Conservation (phyloP, 2,113 vertebrate genomes). For the Mustela lutreola region DNA sequence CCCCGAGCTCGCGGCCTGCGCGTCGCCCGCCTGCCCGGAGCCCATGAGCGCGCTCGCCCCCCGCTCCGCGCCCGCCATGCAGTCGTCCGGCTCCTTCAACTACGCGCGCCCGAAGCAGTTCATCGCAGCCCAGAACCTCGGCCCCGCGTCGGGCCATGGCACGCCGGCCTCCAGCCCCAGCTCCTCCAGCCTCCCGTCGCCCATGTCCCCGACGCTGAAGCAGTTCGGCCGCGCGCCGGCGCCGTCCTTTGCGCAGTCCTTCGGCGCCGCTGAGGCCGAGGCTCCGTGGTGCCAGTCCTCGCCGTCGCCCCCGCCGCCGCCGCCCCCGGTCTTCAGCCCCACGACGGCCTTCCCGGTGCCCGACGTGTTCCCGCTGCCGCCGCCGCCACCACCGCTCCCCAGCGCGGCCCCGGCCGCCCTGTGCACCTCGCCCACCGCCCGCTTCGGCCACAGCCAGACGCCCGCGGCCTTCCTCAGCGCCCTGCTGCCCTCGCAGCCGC, state of each 20-base stretch:
- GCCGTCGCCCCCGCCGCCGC: conserved; percentile 95
- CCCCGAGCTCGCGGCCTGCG: conserved; percentile 93
- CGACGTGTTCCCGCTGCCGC: conserved; percentile 91
- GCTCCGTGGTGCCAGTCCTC: conserved; percentile 92
- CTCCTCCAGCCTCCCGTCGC: conserved; percentile 94
- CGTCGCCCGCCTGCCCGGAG: conserved; percentile 82
- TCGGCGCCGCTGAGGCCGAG: conserved; percentile 87
- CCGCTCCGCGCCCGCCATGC: conserved; percentile 92
- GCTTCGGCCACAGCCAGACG: conserved; percentile 88
- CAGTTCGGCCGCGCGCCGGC: conserved; percentile 89
- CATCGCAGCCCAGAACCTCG: conserved; percentile 95
- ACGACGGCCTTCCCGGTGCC: conserved; percentile 76
- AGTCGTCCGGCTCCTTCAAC: conserved; percentile 96
- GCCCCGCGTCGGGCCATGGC: conserved; percentile 89
- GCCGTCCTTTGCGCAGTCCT: conserved; percentile 88
- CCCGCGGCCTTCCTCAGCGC: conserved; percentile 96
- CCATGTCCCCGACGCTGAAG: conserved; percentile 94
- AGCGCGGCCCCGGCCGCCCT: conserved; percentile 85
- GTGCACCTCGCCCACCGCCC: conserved; percentile 85
- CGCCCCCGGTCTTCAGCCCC: conserved; percentile 94
- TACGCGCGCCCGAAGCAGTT: conserved; percentile 99
- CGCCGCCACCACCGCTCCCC: conserved; percentile 91
- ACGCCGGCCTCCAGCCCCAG: conserved; percentile 95
- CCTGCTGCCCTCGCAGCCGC: conserved; percentile 92
- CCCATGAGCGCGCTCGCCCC: conserved; percentile 90